Conservation (phyloP, 1,140 invertebrate genomes). For the Berghia stephanieae region DNA sequence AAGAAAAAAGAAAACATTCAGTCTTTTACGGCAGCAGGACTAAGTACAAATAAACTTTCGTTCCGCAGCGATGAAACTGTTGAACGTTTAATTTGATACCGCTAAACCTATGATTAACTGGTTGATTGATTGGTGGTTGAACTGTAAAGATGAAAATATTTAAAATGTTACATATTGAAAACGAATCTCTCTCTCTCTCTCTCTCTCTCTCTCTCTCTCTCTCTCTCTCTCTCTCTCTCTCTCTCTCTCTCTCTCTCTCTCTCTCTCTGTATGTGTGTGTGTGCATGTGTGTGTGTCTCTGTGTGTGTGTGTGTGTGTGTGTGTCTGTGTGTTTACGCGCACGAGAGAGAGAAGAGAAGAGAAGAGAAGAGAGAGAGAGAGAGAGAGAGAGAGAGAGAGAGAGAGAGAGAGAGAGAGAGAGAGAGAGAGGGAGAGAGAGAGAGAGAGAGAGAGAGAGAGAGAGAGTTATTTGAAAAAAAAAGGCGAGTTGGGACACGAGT, state of each 20-base stretch:
- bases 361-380: background rate
- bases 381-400: slow-evolving; percentile 10
- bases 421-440: slow-evolving; percentile 8
- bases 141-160: background rate
- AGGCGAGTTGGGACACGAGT: background rate
- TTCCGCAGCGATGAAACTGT: too few species aligned
- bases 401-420: slow-evolving; percentile 15
- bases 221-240: slow-evolving; percentile 8
- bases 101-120: background rate
- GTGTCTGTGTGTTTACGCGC: background rate
- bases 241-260: slow-evolving; percentile 17
- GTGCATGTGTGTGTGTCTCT: slow-evolving; percentile 22
- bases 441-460: background rate
- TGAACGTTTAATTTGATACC: too few species aligned
- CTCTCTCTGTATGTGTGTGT: background rate
- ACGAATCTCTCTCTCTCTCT: too few species aligned
- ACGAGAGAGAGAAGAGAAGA: background rate
- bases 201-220: background rate
- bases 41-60: too few species aligned
- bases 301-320: background rate
- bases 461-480: background rate
- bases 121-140: background rate
- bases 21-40: too few species aligned
- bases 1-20: too few species aligned
- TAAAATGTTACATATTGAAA: background rate